Evolutionary conservation across 1,140 invertebrate species (phyloP), one percentile per base, ranked within the genome.

Genomic region (Caenorhabditis remanei): DNA sequence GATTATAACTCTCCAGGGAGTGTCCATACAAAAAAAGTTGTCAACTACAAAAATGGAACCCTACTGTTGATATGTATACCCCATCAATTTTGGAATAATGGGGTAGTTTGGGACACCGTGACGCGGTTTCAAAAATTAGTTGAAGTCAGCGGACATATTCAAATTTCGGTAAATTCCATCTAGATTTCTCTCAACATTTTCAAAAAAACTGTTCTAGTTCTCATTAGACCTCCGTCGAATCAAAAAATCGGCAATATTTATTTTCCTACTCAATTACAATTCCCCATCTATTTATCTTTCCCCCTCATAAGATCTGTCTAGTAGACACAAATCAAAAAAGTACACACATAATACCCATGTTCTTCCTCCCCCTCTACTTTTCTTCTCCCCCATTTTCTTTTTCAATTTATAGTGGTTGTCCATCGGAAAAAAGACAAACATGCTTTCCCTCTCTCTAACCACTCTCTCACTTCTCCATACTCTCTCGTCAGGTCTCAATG

Each of bases 201-300:
- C 32, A 32, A 32, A 2, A 32, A 32, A 32, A 32, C 32, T 32
- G 32, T 32, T 32, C 32, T 32, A 32, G 32, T 32, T 32, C 32
- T 32, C 2, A 32, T 32, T 32, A 32, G n/a, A 58, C 19, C 11
- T 58, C n/a, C 55, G n/a, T 19, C 14, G n/a, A 58, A 58, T 14
- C 9, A 9, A 53, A 53, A 53, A 53, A 4, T 9, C 9, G 16
- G 9, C 4, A n/a, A 40, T 71, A 14, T 71, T 71, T 71, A 19
- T 71, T 71, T 71, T 71, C 41, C 65, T 43, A 71, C 65, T 71
- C 41, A 71, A 43, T 71, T 19, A 46, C 65, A 43, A 13, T n/a
- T n/a, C 46, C 24, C 14, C 46, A 46, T 24, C 6, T 79, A 14
- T 41, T 79, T 79, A 50, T 79, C 46, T 79, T 50, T 43, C 53